phyloP scores from a whole-genome alignment of 2,888 invertebrate genomes.

The Bugulina stolonifera region DNA sequence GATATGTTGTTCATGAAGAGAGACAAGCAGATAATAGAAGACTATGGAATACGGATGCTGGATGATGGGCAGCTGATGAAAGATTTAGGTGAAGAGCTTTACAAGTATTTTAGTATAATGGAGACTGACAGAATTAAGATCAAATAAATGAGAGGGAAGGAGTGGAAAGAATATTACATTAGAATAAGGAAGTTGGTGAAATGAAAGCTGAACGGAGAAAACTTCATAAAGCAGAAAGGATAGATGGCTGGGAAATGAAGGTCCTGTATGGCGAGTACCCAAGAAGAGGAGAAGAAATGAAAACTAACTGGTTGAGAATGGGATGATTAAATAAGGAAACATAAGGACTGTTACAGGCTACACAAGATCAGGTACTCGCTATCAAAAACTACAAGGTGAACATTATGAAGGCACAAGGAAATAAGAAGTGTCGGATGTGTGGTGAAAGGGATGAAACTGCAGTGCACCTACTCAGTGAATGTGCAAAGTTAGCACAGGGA shows the following conservation, averaged over 20 bases:
- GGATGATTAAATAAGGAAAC: slow-evolving; percentile 5
- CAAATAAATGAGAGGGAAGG: too few species aligned
- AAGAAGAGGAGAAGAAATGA: not conserved
- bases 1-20: too few species aligned
- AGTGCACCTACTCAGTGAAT: slow-evolving; percentile 9
- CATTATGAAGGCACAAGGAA: not conserved
- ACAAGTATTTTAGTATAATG: too few species aligned
- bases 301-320: not conserved
- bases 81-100: too few species aligned
- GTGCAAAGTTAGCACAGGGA: slow-evolving; percentile 16
- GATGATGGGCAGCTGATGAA: too few species aligned
- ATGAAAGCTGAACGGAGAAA: not conserved
- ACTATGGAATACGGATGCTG: too few species aligned
- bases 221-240: not conserved
- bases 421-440: slow-evolving; percentile 11
- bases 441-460: not conserved
- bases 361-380: slow-evolving; percentile 10
- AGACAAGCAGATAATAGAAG: too few species aligned
- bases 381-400: not conserved
- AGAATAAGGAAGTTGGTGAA: too few species aligned
- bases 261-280: not conserved
- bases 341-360: not conserved
- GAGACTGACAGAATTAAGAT: too few species aligned
- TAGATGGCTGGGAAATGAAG: not conserved
- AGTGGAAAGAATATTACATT: too few species aligned